These are phyloP conservation scores for Hedya salicella DNA, from an alignment of 2,888 invertebrate species.

Conservation along the genomic window DNA sequence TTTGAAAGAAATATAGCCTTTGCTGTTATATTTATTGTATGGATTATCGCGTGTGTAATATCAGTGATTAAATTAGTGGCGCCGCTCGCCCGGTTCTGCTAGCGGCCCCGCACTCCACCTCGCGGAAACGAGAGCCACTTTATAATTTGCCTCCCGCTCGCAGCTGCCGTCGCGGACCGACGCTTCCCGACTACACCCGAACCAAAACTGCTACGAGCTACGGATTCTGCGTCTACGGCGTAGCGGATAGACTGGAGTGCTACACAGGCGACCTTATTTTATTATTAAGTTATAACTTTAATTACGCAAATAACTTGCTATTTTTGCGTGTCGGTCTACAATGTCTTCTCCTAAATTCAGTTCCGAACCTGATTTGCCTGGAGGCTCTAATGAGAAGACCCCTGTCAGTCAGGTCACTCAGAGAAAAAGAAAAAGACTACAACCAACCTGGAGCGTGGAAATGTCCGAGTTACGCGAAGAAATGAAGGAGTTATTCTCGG, in stretches of 20 bases:
- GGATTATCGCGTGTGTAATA: too few relatives aligned
- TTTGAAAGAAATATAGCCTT: not conserved
- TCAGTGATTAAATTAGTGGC: too few relatives aligned
- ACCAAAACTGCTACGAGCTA: not conserved
- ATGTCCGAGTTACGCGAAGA: not conserved
- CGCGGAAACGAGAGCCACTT: too few relatives aligned
- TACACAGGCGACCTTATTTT: too few relatives aligned
- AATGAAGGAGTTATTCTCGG: constrained; percentile 3
- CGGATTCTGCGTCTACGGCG: constrained; percentile 1
- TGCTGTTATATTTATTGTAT: not conserved
- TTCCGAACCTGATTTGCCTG: not conserved
- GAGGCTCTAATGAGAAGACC: not conserved
- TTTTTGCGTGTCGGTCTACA: not conserved
- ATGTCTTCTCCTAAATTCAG: constrained; percentile 1
- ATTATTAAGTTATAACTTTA: not conserved
- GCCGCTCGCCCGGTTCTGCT: too few relatives aligned
- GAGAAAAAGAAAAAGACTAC: not conserved
- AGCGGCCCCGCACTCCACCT: too few relatives aligned
- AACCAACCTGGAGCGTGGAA: constrained; percentile 1
- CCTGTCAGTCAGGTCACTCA: not conserved
- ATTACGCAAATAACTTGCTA: too few relatives aligned
- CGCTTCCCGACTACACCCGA: not conserved
- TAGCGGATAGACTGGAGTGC: not conserved
- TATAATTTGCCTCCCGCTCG: not conserved
- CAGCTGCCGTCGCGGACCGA: not conserved